These are phyloP conservation scores for Garrulus glandarius DNA, from an alignment of 2,797 vertebrate species.

Conservation along the genomic window DNA sequence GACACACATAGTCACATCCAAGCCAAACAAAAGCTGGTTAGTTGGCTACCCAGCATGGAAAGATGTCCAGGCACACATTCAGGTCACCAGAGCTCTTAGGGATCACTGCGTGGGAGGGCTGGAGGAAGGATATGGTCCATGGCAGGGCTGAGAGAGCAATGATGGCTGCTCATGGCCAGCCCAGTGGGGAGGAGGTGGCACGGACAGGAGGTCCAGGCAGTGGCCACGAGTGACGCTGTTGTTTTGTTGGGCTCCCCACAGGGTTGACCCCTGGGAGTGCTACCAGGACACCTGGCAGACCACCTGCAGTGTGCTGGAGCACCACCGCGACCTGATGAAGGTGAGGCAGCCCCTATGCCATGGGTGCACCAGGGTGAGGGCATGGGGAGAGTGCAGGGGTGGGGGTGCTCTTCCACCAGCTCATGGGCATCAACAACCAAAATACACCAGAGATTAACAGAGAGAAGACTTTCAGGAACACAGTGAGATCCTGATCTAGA, in stretches of 20 bases:
- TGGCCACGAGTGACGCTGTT: background rate
- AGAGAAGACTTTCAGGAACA: background rate
- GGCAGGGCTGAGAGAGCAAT: rapidly evolving
- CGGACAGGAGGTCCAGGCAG: background rate
- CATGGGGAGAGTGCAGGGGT: rapidly evolving
- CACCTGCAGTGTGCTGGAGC: conserved; percentile 95
- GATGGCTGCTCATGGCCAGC: background rate
- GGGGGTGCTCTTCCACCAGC: background rate
- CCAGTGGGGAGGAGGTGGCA: background rate
- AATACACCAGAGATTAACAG: rapidly evolving
- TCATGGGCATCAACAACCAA: background rate
- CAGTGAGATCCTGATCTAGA: background rate
- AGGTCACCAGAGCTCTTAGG: background rate
- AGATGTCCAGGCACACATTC: background rate
- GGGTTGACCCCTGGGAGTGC: conserved; percentile 98
- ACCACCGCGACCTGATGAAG: conserved; percentile 98
- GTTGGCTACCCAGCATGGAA: background rate
- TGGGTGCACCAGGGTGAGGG: too few species aligned
- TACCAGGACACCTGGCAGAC: conserved; percentile 99
- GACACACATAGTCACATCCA: rapidly evolving
- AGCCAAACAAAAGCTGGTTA: background rate
- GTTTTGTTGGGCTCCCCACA: conserved; percentile 32
- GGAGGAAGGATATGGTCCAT: background rate
- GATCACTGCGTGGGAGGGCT: background rate
- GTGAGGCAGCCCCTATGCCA: conserved; percentile 5